Percentiles rank a stretch among this genome's conserved stretches.
These are phyloP conservation scores for Gortyna flavago DNA, from an alignment of 2,888 invertebrate species.

Conservation along the genomic window DNA sequence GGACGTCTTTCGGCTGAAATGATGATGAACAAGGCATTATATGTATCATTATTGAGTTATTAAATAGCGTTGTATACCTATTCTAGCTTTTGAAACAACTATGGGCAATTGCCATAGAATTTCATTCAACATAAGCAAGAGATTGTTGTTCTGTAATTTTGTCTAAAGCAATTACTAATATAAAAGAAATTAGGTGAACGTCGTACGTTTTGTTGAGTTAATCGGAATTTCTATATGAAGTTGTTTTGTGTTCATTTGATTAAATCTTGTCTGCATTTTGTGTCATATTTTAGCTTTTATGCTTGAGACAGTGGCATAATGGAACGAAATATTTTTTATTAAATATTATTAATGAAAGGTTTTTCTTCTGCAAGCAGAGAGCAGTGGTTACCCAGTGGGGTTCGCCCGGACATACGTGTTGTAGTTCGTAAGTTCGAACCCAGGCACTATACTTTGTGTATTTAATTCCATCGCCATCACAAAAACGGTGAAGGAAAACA, in stretches of 20 bases:
- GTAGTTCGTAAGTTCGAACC: no score
- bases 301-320: conserved; percentile 12
- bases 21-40: not conserved
- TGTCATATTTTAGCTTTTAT: conserved; percentile 37
- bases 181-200: conserved; percentile 52
- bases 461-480: no score
- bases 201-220: conserved; percentile 41
- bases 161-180: conserved; percentile 58
- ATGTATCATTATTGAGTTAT: not conserved
- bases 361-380: not conserved
- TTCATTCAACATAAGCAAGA: conserved; percentile 27
- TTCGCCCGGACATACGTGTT: no score
- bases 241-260: conserved; percentile 54
- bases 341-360: not conserved
- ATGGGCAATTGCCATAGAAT: conserved; percentile 28
- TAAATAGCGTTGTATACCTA: not conserved
- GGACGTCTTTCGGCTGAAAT: not conserved
- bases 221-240: conserved; percentile 38
- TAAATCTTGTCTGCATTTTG: conserved; percentile 48
- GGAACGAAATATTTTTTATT: conserved; percentile 6
- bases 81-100: conserved; percentile 1
- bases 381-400: no score
- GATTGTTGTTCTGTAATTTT: conserved; percentile 50
- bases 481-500: no score
- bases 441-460: no score